phyloP scores from a whole-genome alignment of 2,797 vertebrate genomes.

The Mycteria americana region DNA sequence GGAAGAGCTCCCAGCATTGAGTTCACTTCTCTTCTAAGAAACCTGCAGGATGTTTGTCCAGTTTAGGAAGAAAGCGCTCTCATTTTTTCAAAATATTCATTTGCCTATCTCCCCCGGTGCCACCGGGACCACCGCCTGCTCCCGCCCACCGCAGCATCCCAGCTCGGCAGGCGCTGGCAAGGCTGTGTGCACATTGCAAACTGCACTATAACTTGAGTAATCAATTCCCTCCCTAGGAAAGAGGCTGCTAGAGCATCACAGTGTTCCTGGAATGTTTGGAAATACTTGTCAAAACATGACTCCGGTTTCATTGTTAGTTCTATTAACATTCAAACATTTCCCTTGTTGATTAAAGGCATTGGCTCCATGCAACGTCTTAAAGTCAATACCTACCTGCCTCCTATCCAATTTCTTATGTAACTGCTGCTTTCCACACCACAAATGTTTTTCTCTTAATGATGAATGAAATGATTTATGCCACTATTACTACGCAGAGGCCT shows the following conservation, averaged over 20 bases:
- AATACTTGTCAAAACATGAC: conserved; percentile 61
- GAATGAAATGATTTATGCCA: conserved; percentile 36
- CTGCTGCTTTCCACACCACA: conserved; percentile 30
- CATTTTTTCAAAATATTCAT: background rate
- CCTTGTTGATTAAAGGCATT: conserved; percentile 57
- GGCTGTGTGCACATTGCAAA: background rate
- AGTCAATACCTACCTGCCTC: conserved; percentile 50
- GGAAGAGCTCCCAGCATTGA: background rate
- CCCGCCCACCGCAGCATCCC: background rate
- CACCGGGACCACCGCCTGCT: background rate
- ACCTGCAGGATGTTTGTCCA: background rate
- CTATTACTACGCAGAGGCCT: background rate
- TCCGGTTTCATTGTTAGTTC: conserved; percentile 52
- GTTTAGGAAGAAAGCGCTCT: background rate
- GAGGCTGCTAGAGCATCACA: background rate
- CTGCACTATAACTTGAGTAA: background rate
- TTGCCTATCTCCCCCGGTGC: background rate
- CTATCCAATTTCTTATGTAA: conserved; percentile 45
- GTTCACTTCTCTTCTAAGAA: background rate
- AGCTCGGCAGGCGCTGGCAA: background rate
- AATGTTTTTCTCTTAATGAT: conserved; percentile 22
- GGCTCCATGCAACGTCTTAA: background rate
- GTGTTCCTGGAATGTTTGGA: conserved; percentile 59
- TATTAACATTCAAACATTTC: conserved; percentile 61
- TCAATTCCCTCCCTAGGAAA: background rate